Base-by-base conservation (phyloP, 64 coral and sea anemone species). In the Actinia equina region DNA sequence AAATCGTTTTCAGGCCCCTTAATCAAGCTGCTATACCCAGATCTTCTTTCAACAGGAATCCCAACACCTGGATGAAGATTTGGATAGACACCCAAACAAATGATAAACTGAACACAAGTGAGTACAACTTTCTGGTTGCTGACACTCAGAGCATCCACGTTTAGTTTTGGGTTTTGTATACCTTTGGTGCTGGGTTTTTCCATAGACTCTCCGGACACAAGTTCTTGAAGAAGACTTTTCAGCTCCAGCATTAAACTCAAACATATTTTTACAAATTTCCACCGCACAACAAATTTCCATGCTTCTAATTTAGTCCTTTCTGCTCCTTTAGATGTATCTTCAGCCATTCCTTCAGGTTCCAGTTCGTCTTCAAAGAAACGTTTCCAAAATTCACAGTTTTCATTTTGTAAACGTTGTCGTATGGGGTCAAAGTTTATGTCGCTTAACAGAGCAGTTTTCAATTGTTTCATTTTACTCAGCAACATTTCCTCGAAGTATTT, bases 11-110 rank as follows among this genome's bases (percentile, higher is more conserved):
- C 81, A 84, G 67, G 42, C 61, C 79, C 74, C 17, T 89, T 88
- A 20, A 94, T 27, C 17, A 84, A 12, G 43, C 82, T 53, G 52
- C 86, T 80, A 89, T 89, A 98, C 27, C 95, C 89, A 43, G 95
- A 91, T 27, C 95, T 82, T 22, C 83, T 89, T 82, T 98, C 89
- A 6, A 98, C 45, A 22, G 95, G 89, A 25, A 94, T 44, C 22
- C 95, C 95, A 1, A 98, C 92, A 57, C 95, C 92, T 1, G 89
- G 82, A 7, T 89, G 52, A 30, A 98, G 92, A 49, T 98, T 98
- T 13, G 95, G 95, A 71, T 89, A 94, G 80, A 98, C 79, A 57
- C 95, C 92, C 22, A 98, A 86, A 17, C 79, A 86, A 0, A 91
- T 91, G 52, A 94, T 52, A 64, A 98, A 98, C 54, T 98, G 95